Base-by-base conservation (phyloP, 2,113 vertebrate species). In the Edolisoma coerulescens region DNA sequence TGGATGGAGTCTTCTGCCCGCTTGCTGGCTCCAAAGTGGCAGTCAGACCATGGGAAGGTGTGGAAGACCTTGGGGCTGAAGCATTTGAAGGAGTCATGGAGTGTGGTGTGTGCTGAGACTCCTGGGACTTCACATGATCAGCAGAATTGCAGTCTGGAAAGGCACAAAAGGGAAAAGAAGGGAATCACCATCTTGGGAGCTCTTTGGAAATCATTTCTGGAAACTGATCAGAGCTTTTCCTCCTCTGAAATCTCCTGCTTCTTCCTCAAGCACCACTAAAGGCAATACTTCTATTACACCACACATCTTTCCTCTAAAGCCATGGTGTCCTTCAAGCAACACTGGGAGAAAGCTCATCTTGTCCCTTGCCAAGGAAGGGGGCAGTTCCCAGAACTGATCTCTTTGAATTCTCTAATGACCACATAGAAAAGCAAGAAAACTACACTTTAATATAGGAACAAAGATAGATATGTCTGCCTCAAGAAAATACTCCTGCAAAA, bases 61-160 rank as follows among this genome's bases (percentile, higher is more conserved):
- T 99, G 97, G 99, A 99, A 98, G 98, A 98, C 97, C 97, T 97
- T 63, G 98, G 98, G 84, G 95, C 98, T 92, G 98, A 94, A 76
- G 97, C 82, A 91, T 98, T 98, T 78, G 98, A 98, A 90, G 99
- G 98, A 97, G 99, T 98, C 98, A 99, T 98, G 95, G 99, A 98
- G 97, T 98, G 98, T 56, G 98, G 93, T 39, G 98, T 97, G 92
- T 98, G 98, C 84, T 98, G 98, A 78, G 99, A 97, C 95, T 99
- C 99, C 97, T 98, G 98, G 94, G 99, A 98, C 97, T 99, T 99
- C 93, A 99, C 98, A 65, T 98, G 98, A 77, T 99, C 99, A 76
- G 98, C 98, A 96, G 99, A 99, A 98, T 99, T 99, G 97, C 99
- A 99, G 98, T 99, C 99, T 99, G 74, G 49, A 95, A 91, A 61